Evolutionary conservation across 2,797 vertebrate genomes (phyloP).

Genomic region (Champsocephalus gunnari): DNA sequence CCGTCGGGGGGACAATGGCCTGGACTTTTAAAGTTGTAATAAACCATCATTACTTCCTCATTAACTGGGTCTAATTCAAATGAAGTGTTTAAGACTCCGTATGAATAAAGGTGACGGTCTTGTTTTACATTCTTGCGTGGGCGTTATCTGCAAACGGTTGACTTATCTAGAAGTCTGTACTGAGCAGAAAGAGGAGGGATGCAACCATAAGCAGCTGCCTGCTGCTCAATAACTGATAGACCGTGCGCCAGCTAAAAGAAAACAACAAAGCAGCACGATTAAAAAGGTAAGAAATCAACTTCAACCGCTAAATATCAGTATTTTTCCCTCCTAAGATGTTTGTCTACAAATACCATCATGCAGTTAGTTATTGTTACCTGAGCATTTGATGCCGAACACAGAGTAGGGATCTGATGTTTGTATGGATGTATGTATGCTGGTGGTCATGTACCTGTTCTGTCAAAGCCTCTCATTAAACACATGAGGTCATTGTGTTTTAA

Average conservation of each 20-base stretch:
- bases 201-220: conserved; percentile 29
- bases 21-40: background rate
- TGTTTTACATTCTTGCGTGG: conserved; percentile 55
- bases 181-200: conserved; percentile 12
- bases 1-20: no score
- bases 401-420: conserved; percentile 26
- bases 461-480: conserved; percentile 39
- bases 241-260: conserved; percentile 20
- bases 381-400: conserved; percentile 55
- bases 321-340: conserved; percentile 1
- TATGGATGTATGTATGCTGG: conserved; percentile 47
- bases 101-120: conserved; percentile 22
- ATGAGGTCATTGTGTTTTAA: conserved; percentile 38
- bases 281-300: no score
- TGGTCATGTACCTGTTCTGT: conserved; percentile 41
- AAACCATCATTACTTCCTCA: conserved; percentile 17
- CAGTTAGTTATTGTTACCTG: conserved; percentile 67
- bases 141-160: conserved; percentile 26
- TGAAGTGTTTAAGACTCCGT: conserved; percentile 40
- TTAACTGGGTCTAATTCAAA: background rate
- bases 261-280: conserved; percentile 31
- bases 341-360: conserved; percentile 66
- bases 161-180: conserved; percentile 36
- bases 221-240: conserved; percentile 47
- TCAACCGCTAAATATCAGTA: background rate